Evolutionary conservation across 2,797 vertebrate genomes (phyloP), one percentile per base, ranked within the genome.

Genomic region (Coccyzus lansbergi): DNA sequence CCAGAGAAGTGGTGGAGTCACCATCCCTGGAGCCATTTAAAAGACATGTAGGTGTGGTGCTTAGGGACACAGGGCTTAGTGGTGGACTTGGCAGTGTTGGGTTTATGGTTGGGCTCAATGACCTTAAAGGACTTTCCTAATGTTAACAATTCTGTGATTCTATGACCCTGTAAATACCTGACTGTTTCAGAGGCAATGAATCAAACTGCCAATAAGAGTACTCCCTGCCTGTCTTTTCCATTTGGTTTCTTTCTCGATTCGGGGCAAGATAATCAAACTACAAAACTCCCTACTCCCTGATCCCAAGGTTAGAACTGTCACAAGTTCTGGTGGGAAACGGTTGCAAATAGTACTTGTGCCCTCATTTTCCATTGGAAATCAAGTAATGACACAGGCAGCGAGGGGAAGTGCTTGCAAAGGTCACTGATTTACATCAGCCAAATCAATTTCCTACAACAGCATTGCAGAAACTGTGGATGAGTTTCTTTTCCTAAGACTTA

Each of bases 351-450:
- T n/a, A 83, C 72, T 93, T 83, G 81, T 93, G 87, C 40, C 58
- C 87, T 89, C 74, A 38, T 65, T 93, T 94, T 96, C 92, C 94
- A 94, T 90, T 93, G 85, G 92, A 92, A 96, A 94, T 91, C 26
- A 1, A 89, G 89, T 81, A 93, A 83, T 92, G 92, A 78, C 87
- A 94, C 29, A 83, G 77, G 76, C 87, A 86, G 80, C 0, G 11
- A 81, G 62, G 24, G 2, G 56, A 88, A 83, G 56, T 58, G 53
- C 65, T 87, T 26, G 5, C 69, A 86, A 83, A 86, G 91, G 91
- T 92, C 85, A 92, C 0, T 0, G 33, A 77, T 94, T 93, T 86
- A 85, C 53, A 78, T 46, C 3, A 1, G 40, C 53, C 28, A 17
- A 92, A 94, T 95, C 82, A 71, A 80, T 94, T 85, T 65, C 91